Percentiles rank a stretch among this genome's conserved stretches.
Conservation (phyloP, 2,113 vertebrate genomes). For the Leptosomus discolor region DNA sequence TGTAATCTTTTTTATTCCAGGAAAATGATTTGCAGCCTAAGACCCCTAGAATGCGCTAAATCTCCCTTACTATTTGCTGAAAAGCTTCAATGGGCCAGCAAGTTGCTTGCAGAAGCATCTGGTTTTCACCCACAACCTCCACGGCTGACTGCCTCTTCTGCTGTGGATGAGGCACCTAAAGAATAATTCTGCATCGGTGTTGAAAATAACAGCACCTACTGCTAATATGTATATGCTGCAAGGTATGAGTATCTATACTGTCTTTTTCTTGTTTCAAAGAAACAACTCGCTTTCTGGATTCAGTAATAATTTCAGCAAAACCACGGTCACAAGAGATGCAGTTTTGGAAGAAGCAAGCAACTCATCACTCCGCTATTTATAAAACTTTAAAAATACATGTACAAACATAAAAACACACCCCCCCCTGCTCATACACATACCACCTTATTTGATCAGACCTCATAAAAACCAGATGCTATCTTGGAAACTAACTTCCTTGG, state of each 20-base stretch:
- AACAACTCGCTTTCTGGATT: background rate
- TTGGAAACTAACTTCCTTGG: slow-evolving; percentile 22
- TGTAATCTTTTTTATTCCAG: background rate
- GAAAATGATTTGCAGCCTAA: background rate
- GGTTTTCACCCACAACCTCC: background rate
- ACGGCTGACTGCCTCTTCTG: fast-evolving
- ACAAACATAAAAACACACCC: background rate
- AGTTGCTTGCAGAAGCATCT: background rate
- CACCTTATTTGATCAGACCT: slow-evolving; percentile 42
- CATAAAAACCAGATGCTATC: slow-evolving; percentile 42
- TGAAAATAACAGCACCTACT: background rate
- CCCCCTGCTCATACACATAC: background rate
- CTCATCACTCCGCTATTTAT: background rate
- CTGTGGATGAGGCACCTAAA: background rate
- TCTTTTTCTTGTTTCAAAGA: background rate
- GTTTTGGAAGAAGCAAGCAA: background rate
- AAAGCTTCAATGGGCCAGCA: background rate
- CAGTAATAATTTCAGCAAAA: background rate
- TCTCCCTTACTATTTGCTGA: background rate
- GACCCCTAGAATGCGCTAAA: background rate
- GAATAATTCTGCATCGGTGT: background rate
- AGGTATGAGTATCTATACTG: background rate
- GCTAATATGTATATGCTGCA: fast-evolving
- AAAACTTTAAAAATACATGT: slow-evolving; percentile 21
- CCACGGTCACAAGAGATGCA: background rate